Evolutionary conservation across 1,140 invertebrate genomes (phyloP).

Genomic region (Aphaenogaster rudis): DNA sequence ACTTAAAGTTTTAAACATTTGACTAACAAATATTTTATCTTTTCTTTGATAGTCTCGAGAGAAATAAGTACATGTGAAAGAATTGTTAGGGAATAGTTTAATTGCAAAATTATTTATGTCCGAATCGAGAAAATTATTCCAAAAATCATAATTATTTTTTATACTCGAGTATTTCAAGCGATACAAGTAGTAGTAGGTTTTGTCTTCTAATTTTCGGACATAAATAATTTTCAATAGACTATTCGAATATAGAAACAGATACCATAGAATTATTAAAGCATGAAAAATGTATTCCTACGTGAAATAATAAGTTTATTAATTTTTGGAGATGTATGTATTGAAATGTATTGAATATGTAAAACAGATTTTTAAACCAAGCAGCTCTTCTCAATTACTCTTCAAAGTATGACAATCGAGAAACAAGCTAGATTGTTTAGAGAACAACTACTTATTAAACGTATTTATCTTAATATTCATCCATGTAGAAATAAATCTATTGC

Average conservation of each 20-base stretch:
- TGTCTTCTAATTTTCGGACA: constrained; percentile 11
- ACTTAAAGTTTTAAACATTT: constrained; percentile 5
- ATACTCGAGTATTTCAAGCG: neutral
- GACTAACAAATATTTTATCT: constrained; percentile 1
- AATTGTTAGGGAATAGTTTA: neutral
- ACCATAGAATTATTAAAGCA: neutral
- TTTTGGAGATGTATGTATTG: constrained; percentile 11
- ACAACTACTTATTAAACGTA: neutral
- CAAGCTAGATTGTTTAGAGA: constrained; percentile 30
- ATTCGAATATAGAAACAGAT: neutral
- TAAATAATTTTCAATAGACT: constrained; percentile 30
- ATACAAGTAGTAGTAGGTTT: neutral
- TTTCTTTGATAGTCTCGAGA: neutral
- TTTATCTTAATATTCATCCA: constrained; percentile 1
- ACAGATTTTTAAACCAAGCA: neutral
- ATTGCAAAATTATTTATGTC: constrained; percentile 20
- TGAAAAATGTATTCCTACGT: constrained; percentile 1
- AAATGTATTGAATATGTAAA: constrained; percentile 18
- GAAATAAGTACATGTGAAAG: neutral
- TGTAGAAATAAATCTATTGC: constrained; percentile 35
- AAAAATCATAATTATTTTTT: constrained; percentile 4
- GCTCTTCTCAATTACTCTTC: neutral
- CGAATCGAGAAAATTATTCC: neutral
- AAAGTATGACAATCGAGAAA: constrained; percentile 45
- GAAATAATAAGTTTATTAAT: constrained; percentile 7